Conservation (phyloP, 2,888 invertebrate species). For the Oxycera nigricornis region DNA sequence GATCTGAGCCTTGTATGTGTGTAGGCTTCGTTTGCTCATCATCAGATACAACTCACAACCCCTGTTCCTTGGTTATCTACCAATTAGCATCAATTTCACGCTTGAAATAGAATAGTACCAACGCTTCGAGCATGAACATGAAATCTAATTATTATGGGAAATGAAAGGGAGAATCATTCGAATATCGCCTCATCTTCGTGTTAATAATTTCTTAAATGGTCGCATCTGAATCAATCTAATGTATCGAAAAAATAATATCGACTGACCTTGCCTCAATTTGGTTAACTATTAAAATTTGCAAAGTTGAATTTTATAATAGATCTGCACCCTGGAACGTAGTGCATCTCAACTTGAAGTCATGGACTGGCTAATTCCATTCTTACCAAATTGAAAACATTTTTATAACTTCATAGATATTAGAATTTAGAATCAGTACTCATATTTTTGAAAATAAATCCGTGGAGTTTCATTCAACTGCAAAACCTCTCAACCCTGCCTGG, state of each 20-base stretch:
- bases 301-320: not conserved
- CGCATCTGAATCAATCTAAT: not conserved
- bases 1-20: too few species aligned
- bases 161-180: not conserved
- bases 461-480: too few species aligned
- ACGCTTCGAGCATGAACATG: conserved; percentile 9
- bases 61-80: too few species aligned
- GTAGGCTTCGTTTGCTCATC: too few species aligned
- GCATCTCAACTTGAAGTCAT: too few species aligned
- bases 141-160: conserved; percentile 28
- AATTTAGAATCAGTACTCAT: too few species aligned
- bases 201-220: not conserved
- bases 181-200: not conserved
- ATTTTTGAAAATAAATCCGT: too few species aligned
- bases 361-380: too few species aligned
- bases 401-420: too few species aligned
- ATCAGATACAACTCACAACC: too few species aligned
- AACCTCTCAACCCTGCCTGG: not conserved
- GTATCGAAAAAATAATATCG: conserved; percentile 16
- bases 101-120: conserved; percentile 5
- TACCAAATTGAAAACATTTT: too few species aligned
- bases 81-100: conserved; percentile 9
- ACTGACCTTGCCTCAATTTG: too few species aligned
- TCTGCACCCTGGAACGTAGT: not conserved
- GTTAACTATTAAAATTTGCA: not conserved